phyloP scores from a whole-genome alignment of 2,113 vertebrate species.

The Lanius collurio region DNA sequence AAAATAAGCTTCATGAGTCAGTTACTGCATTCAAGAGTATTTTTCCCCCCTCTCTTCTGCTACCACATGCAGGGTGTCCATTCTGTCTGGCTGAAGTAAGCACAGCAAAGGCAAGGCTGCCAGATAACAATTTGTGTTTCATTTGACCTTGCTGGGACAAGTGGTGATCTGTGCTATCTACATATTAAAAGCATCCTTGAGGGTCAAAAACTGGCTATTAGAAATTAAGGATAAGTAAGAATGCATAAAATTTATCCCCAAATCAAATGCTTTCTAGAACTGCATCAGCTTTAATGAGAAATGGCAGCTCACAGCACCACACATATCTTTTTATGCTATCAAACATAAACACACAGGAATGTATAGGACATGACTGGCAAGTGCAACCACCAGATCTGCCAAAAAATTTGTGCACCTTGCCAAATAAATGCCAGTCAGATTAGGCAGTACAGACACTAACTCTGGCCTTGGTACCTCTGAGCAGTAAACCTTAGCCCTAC shows the following conservation, averaged over 20 bases:
- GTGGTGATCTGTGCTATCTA: neutral
- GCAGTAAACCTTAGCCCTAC: neutral
- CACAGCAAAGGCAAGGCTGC: neutral
- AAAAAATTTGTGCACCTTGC: neutral
- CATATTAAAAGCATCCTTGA: neutral
- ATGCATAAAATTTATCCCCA: neutral
- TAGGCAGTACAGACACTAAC: neutral
- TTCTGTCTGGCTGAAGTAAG: neutral
- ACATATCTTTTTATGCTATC: neutral
- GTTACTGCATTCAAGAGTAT: neutral
- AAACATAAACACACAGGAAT: neutral
- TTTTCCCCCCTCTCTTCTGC: neutral
- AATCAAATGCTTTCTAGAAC: constrained; percentile 33
- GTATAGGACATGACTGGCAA: neutral
- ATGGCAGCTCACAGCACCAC: neutral
- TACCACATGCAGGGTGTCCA: neutral
- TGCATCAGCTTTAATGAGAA: constrained; percentile 28
- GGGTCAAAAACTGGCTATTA: neutral
- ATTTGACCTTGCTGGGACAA: neutral
- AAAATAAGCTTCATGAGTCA: neutral
- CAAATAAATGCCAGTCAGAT: constrained; percentile 15
- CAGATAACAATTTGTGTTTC: neutral
- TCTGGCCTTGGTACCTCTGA: neutral
- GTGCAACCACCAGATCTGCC: neutral
- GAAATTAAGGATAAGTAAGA: constrained; percentile 17